Conservation (phyloP, 2,797 vertebrate species). For the Pangasius sanitwongsei region DNA sequence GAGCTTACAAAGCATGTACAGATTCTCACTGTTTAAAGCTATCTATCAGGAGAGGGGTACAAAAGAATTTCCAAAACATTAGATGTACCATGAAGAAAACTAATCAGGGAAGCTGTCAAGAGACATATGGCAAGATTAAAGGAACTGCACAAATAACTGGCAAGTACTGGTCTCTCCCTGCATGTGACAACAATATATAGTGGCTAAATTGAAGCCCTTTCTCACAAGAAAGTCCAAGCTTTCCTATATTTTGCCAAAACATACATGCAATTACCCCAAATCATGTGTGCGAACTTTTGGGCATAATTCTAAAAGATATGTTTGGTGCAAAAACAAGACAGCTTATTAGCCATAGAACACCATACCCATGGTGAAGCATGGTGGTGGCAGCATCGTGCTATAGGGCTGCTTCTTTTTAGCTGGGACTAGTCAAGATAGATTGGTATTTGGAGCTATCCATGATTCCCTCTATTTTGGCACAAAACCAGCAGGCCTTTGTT, state of each 20-base stretch:
- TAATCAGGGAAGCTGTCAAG: neutral
- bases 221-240: neutral
- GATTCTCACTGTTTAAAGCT: neutral
- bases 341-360: neutral
- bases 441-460: too few relatives aligned
- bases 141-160: neutral
- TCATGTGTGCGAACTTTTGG: neutral
- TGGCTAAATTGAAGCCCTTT: neutral
- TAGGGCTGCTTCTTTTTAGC: neutral
- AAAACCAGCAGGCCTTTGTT: neutral
- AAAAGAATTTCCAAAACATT: neutral
- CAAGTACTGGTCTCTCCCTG: neutral
- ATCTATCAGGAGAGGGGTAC: neutral
- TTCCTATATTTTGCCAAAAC: neutral
- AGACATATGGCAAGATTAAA: neutral
- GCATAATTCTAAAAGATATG: neutral
- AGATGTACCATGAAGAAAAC: neutral
- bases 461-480: neutral
- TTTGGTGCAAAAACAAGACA: neutral
- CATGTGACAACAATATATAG: neutral
- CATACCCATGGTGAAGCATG: neutral
- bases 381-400: neutral
- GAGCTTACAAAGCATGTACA: neutral
- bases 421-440: neutral
- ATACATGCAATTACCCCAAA: neutral